A percentile compares a stretch with the other conserved stretches of the same genome.
phyloP scores from a whole-genome alignment of 1,140 invertebrate genomes.

The Caenorhabditis elegans region DNA sequence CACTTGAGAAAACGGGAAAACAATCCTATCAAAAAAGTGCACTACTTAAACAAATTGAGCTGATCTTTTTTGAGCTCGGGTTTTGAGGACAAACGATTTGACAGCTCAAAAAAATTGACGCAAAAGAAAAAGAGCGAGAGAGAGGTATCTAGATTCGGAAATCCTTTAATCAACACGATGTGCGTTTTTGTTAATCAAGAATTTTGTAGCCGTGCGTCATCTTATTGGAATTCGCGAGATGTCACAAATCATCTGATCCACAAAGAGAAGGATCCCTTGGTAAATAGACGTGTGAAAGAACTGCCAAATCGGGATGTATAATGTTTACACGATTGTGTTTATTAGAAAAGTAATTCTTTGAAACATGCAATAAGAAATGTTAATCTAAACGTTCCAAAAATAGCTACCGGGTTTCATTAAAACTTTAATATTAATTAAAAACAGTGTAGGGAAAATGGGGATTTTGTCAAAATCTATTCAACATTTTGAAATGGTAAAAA shows the following conservation, averaged over 20 bases:
- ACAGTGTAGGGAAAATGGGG: no score
- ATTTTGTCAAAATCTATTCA: no score
- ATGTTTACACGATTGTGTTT: neutral
- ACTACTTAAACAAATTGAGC: neutral
- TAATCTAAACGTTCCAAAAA: no score
- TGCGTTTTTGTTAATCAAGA: neutral
- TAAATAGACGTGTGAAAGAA: neutral
- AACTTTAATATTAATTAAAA: no score
- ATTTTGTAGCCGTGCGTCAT: neutral
- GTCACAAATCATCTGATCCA: constrained; percentile 19
- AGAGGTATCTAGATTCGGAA: no score
- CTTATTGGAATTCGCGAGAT: neutral
- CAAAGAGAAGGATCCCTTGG: neutral
- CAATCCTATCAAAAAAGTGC: neutral
- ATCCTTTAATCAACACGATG: no score
- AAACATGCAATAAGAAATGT: no score
- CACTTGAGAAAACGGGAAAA: neutral
- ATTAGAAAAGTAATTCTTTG: no score
- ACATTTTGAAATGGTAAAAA: no score
- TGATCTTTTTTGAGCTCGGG: no score
- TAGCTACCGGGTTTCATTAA: no score
- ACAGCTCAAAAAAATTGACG: neutral
- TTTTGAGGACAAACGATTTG: neutral
- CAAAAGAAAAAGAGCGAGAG: no score
- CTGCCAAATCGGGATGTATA: neutral